These are phyloP conservation scores for Nipponia nippon DNA, from an alignment of 2,113 vertebrate genomes.

Conservation along the genomic window DNA sequence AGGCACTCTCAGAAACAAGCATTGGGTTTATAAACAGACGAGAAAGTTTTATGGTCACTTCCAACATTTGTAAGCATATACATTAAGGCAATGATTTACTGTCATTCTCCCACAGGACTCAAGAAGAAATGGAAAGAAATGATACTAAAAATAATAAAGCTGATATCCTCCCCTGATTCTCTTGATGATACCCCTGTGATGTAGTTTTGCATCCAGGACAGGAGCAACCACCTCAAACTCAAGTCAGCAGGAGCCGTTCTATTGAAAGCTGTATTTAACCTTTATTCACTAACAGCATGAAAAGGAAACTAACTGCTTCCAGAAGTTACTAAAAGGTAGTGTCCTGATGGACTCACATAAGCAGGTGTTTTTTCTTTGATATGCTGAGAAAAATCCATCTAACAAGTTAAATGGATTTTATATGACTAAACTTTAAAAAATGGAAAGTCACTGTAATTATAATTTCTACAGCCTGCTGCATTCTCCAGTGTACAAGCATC, in stretches of 20 bases:
- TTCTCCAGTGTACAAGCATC: not conserved
- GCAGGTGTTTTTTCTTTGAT: not conserved
- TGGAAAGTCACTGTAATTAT: not conserved
- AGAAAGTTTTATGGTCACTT: not conserved
- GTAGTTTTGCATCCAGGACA: not conserved
- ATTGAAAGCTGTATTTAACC: not conserved
- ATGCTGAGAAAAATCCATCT: not conserved
- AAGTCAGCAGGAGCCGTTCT: not conserved
- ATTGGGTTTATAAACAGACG: not conserved
- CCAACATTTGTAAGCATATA: not conserved
- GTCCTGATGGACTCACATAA: not conserved
- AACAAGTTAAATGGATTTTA: not conserved
- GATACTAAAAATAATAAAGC: not conserved
- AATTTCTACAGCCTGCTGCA: not conserved
- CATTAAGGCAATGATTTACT: not conserved
- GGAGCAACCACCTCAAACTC: not conserved
- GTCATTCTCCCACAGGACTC: not conserved
- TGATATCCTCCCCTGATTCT: not conserved
- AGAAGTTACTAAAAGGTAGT: not conserved
- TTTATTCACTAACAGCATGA: not conserved
- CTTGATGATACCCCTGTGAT: not conserved
- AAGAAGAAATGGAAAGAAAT: not conserved
- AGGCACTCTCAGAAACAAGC: not conserved
- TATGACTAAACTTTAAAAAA: not conserved
- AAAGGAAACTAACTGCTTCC: not conserved